Percentiles rank a stretch among this genome's conserved stretches.
phyloP scores from a whole-genome alignment of 2,888 invertebrate species.

The Andricus curvator region DNA sequence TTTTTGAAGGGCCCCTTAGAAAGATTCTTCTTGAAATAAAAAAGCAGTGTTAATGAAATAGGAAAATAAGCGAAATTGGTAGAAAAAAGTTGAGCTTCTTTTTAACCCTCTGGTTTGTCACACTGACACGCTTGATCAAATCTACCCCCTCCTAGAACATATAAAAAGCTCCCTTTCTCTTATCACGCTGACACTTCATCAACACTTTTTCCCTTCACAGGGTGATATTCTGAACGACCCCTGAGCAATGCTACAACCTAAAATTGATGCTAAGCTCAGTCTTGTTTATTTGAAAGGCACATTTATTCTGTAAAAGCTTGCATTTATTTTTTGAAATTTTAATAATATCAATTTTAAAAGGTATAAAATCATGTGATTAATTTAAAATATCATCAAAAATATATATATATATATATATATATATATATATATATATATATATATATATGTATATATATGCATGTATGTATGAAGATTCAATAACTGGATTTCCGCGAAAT shows the following conservation, averaged over 20 bases:
- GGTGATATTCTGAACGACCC: neutral
- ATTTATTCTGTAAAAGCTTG: constrained; percentile 2
- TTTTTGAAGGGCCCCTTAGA: neutral
- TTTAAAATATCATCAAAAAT: too few species aligned
- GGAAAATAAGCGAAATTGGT: neutral
- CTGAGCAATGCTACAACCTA: neutral
- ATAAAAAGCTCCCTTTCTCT: constrained; percentile 17
- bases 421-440: too few species aligned
- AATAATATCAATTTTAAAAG: neutral
- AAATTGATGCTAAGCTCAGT: constrained; percentile 3
- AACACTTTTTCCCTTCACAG: constrained; percentile 6
- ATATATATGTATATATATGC: too few species aligned
- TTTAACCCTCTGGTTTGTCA: constrained; percentile 21
- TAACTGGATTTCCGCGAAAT: too few species aligned
- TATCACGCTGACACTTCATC: constrained; percentile 25
- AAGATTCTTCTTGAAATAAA: neutral
- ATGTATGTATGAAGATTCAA: too few species aligned
- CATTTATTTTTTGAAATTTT: neutral
- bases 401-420: too few species aligned
- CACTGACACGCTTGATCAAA: constrained; percentile 21
- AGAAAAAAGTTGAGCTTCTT: neutral
- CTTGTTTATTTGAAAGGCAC: constrained; percentile 10
- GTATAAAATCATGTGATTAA: too few species aligned
- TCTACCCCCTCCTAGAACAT: neutral
- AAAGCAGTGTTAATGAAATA: neutral